Evolutionary conservation across 2,797 vertebrate species (phyloP).

Genomic region (Phalanger gymnotis): DNA sequence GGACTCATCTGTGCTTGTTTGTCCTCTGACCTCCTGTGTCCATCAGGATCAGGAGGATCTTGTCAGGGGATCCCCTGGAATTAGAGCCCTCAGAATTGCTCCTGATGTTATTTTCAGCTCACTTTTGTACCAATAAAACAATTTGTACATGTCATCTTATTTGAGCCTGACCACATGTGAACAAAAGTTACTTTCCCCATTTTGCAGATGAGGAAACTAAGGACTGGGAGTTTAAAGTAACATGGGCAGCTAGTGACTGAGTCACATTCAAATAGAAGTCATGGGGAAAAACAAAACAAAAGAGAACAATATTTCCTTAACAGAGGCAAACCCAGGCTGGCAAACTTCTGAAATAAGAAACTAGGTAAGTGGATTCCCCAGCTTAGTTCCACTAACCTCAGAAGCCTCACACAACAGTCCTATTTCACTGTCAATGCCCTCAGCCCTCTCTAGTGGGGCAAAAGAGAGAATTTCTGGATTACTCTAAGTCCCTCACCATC

Average conservation of each 20-base stretch:
- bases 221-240: neutral
- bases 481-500: neutral
- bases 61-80: neutral
- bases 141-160: neutral
- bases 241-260: neutral
- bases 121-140: neutral
- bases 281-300: neutral
- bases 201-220: neutral
- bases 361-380: neutral
- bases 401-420: neutral
- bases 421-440: neutral
- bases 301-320: neutral
- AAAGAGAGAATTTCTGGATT: neutral
- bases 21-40: neutral
- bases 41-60: neutral
- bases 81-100: neutral
- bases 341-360: no score
- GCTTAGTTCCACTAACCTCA: neutral
- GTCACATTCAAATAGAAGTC: neutral
- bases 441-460: neutral
- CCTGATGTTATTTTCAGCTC: neutral
- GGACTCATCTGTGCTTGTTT: neutral
- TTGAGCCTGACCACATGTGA: neutral
- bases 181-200: no score
- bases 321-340: neutral